Base-by-base conservation (phyloP, 2,797 vertebrate genomes). In the Phrynocephalus vlangalii region DNA sequence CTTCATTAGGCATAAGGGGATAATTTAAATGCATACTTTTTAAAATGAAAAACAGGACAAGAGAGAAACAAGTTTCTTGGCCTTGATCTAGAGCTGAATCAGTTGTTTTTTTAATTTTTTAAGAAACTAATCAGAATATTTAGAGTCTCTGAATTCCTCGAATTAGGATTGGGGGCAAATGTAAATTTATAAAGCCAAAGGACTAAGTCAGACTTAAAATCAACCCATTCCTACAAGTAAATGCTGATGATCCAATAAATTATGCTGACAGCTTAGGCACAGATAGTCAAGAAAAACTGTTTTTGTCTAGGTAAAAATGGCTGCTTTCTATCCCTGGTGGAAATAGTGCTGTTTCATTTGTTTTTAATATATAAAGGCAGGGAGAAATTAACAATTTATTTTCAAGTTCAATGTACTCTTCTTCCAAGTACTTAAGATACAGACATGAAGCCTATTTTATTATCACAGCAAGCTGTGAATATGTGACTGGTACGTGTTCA, bases 81-180 rank as follows among this genome's bases (percentile, higher is more conserved):
- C 28, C 78, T 79, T 48, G 38, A 11, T 60, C 68, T 22, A 33
- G 50, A 84, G n/a, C 33, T 72, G 87, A 88, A 88, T 66, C 89
- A 92, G 84, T 75, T 94, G 89, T 91, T 75, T 94, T 89, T 91
- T 93, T 63, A 0, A 63, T 26, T 48, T 16, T 73, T 2, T 84
- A 86, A 89, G 82, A 90, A 89, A 48, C 82, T 88, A 1, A 28
- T 91, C 79, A 85, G 85, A 87, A 90, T 92, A 88, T 83, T 79
- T 72, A 90, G 84, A 83, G 83, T 26, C 88, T 86, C 94, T 26
- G 18, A 84, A 72, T 44, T 95, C 90, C 92, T 92, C 85, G 90
- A 95, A 93, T 93, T 91, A 94, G 80, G 82, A 83, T 73, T 91
- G 73, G 84, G 84, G 88, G 83, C 86, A 95, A 95, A 94, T 56